Conservation (phyloP, 23 tunicate genomes). For the Styela plicata region DNA sequence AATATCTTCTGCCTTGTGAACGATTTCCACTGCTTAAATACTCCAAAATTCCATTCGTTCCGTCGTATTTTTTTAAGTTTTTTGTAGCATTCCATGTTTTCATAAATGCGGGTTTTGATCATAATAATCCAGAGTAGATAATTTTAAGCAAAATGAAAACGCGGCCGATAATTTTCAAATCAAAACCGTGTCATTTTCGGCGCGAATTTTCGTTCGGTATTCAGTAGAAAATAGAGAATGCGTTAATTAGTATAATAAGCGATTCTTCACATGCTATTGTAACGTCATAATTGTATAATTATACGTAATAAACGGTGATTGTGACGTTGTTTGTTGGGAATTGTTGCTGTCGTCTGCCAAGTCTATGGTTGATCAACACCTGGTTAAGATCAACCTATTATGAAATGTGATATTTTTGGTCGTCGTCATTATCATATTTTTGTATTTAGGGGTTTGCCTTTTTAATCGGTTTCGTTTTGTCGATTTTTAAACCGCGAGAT, state of each 20-base stretch:
- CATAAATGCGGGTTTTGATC: not conserved
- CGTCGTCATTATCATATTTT: not conserved
- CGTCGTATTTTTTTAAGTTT: too few relatives aligned
- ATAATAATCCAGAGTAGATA: not conserved
- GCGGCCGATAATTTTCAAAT: not conserved
- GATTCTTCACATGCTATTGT: not conserved
- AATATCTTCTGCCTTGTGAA: too few relatives aligned
- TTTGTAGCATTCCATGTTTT: too few relatives aligned
- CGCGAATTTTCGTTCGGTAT: not conserved
- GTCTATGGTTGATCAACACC: not conserved
- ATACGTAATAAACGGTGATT: conserved; percentile 16
- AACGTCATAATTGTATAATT: conserved; percentile 8
- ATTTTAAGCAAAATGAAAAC: not conserved
- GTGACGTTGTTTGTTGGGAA: not conserved
- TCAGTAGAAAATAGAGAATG: not conserved
- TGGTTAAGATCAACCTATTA: not conserved
- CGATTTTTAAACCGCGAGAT: too few relatives aligned
- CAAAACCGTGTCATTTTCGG: not conserved
- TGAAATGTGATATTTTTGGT: too few relatives aligned
- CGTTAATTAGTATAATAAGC: not conserved
- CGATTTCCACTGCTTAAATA: too few relatives aligned
- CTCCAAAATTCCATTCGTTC: too few relatives aligned
- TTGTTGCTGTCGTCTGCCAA: not conserved
- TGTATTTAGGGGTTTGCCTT: not conserved
- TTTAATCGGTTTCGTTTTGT: not conserved